These are phyloP conservation scores for Graptemys geographica DNA, from an alignment of 2,797 vertebrate species.

Conservation along the genomic window DNA sequence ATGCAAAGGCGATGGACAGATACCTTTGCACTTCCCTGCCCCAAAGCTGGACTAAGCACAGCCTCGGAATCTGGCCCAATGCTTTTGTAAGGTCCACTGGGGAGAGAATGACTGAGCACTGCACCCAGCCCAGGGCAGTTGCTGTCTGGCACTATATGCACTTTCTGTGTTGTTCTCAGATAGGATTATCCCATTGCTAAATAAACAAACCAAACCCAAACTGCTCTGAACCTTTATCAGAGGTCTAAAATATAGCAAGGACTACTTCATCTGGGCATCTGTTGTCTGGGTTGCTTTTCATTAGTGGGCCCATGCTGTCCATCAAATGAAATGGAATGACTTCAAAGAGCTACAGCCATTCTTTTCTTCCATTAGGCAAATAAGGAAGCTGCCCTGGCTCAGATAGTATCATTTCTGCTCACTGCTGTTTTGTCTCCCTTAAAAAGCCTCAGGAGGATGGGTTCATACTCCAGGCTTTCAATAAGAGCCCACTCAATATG, in stretches of 20 bases:
- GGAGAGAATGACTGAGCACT: neutral
- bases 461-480: neutral
- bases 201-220: neutral
- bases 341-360: conserved; percentile 33
- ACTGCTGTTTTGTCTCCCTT: neutral
- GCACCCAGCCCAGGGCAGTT: neutral
- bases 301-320: neutral
- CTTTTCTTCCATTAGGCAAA: conserved; percentile 42
- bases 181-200: neutral
- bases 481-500: neutral
- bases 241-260: conserved; percentile 48
- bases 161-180: neutral
- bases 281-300: neutral
- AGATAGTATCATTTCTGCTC: neutral
- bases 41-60: neutral
- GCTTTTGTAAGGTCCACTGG: neutral
- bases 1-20: neutral
- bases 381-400: neutral
- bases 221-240: conserved; percentile 24
- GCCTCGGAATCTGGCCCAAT: neutral
- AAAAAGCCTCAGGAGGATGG: neutral
- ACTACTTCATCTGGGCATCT: conserved; percentile 26
- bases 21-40: neutral
- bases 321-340: conserved; percentile 33
- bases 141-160: neutral